These are phyloP conservation scores for Falcaria lacertinaria DNA, from an alignment of 2,888 invertebrate genomes.

Conservation along the genomic window DNA sequence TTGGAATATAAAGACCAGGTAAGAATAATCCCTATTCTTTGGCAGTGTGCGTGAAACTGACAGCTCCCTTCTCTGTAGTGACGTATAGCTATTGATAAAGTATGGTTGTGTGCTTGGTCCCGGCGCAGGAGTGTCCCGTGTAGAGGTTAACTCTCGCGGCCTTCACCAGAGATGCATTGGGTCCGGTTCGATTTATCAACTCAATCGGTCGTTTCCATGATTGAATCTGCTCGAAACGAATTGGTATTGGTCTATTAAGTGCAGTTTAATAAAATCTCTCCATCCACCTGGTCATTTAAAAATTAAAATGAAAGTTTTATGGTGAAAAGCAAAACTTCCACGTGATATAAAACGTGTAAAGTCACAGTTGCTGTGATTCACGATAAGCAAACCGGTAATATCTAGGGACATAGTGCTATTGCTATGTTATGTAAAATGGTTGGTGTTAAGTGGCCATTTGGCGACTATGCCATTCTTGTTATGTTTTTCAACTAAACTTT, in stretches of 20 bases:
- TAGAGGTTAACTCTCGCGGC: slow-evolving; percentile 67
- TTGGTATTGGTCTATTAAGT: slow-evolving; percentile 3
- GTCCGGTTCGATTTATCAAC: slow-evolving; percentile 58
- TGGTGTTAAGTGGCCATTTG: slow-evolving; percentile 22
- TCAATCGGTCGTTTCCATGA: slow-evolving; percentile 31
- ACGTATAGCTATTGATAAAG: slow-evolving; percentile 27
- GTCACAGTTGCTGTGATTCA: slow-evolving; percentile 9
- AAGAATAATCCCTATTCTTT: slow-evolving; percentile 43
- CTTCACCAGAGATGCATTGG: slow-evolving; percentile 75
- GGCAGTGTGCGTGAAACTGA: slow-evolving; percentile 33
- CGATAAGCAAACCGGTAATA: slow-evolving; percentile 19
- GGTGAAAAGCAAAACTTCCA: slow-evolving; percentile 21
- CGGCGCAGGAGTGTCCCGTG: slow-evolving; percentile 63
- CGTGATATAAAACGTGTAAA: slow-evolving; percentile 20
- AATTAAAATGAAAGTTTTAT: slow-evolving; percentile 17
- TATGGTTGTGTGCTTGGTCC: slow-evolving; percentile 49
- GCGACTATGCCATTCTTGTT: slow-evolving; percentile 53
- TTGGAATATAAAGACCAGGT: slow-evolving; percentile 48
- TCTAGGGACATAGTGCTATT: slow-evolving; percentile 20
- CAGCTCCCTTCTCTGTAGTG: slow-evolving; percentile 35
- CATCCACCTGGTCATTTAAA: neutral
- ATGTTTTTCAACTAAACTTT: slow-evolving; percentile 66
- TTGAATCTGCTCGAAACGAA: slow-evolving; percentile 8
- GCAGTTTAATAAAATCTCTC: slow-evolving; percentile 4
- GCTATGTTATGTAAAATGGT: slow-evolving; percentile 12